Evolutionary conservation across 2,113 vertebrate genomes (phyloP).

Genomic region (Pheucticus melanocephalus): DNA sequence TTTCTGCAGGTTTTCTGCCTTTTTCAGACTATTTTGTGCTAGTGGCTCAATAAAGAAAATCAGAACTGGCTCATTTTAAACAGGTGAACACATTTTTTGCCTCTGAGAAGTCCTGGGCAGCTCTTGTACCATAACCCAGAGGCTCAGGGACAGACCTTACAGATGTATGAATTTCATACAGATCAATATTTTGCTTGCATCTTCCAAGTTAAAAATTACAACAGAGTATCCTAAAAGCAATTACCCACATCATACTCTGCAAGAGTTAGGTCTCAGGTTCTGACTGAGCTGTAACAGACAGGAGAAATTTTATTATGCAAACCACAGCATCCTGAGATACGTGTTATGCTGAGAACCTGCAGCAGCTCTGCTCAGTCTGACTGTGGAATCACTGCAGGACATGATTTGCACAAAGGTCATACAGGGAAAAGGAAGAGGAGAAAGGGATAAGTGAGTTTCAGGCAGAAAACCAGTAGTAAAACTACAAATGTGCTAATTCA

Average conservation of each 20-base stretch:
- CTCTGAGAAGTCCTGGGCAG: not conserved
- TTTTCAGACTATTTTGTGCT: not conserved
- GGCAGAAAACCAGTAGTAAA: not conserved
- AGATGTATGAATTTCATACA: not conserved
- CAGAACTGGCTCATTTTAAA: not conserved
- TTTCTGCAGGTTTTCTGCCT: not conserved
- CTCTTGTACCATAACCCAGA: not conserved
- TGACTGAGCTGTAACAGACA: not conserved
- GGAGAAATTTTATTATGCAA: not conserved
- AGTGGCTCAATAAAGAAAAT: not conserved
- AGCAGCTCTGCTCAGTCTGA: not conserved
- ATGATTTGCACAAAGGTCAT: not conserved
- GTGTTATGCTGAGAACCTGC: not conserved
- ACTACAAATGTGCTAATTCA: not conserved
- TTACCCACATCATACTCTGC: not conserved
- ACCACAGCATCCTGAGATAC: not conserved
- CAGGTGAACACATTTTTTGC: not conserved
- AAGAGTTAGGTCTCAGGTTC: not conserved
- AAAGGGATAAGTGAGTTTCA: not conserved
- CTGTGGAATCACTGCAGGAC: not conserved
- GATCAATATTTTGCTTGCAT: not conserved
- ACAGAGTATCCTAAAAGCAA: not conserved
- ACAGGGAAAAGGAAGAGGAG: not conserved
- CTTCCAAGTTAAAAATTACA: not conserved
- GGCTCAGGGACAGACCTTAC: not conserved